A percentile compares a stretch with the other conserved stretches of the same genome.
phyloP scores from a whole-genome alignment of 1,140 invertebrate species.

The Magallana angulata region DNA sequence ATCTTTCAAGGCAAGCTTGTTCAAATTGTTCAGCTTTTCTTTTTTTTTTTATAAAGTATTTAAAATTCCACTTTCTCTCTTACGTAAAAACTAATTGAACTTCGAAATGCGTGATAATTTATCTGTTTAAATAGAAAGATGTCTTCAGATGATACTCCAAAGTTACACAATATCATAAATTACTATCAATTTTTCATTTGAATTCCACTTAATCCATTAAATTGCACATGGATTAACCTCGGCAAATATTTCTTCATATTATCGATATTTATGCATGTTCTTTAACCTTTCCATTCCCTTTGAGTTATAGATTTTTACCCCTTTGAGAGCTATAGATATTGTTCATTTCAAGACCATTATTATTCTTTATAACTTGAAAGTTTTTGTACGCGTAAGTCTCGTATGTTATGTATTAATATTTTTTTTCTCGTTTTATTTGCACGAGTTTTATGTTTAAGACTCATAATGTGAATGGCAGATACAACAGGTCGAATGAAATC shows the following conservation, averaged over 20 bases:
- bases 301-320: background rate
- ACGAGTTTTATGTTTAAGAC: slow-evolving; percentile 16
- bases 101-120: background rate
- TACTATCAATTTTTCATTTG: slow-evolving; percentile 35
- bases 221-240: slow-evolving; percentile 14
- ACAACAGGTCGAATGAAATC: slow-evolving; percentile 15
- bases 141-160: background rate
- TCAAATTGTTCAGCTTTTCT: background rate
- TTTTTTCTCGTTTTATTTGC: slow-evolving; percentile 5
- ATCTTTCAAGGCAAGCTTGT: background rate
- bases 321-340: background rate
- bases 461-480: slow-evolving; percentile 19
- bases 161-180: slow-evolving; percentile 27
- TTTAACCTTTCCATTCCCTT: slow-evolving; percentile 1
- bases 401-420: background rate
- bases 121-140: background rate
- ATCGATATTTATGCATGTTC: slow-evolving; percentile 31
- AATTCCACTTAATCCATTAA: slow-evolving; percentile 32
- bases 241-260: slow-evolving; percentile 20
- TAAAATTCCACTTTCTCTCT: background rate
- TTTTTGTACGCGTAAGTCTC: background rate
- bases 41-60: no score
- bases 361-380: background rate
- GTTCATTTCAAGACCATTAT: background rate
- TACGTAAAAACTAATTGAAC: slow-evolving; percentile 13